Evolutionary conservation across 2,888 invertebrate genomes (phyloP).

Genomic region (Emmelina monodactyla): DNA sequence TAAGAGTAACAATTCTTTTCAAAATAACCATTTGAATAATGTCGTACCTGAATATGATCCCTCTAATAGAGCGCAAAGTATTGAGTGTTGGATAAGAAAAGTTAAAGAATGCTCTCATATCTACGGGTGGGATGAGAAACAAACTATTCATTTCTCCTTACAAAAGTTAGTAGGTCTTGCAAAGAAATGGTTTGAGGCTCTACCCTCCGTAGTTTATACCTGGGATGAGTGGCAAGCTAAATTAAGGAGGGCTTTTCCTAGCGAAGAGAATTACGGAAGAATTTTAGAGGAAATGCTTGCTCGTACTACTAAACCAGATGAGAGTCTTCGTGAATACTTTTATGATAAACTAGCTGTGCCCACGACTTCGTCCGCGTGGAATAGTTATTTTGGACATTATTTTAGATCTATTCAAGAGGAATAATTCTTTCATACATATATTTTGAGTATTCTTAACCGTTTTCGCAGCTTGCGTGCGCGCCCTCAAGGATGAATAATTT

Average conservation of each 20-base stretch:
- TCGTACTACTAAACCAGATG: conserved; percentile 8
- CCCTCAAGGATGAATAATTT: too few species aligned
- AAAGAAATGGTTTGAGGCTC: conserved; percentile 12
- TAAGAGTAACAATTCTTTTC: too few species aligned
- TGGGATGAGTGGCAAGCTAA: conserved; percentile 13
- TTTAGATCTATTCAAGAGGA: too few species aligned
- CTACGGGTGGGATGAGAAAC: conserved; percentile 12
- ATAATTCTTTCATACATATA: too few species aligned
- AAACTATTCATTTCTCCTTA: conserved; percentile 10
- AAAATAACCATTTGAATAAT: conserved; percentile 1
- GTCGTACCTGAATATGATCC: conserved; percentile 5
- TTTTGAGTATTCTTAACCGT: too few species aligned
- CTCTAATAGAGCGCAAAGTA: conserved; percentile 6
- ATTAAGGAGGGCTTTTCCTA: conserved; percentile 11
- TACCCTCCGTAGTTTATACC: conserved; percentile 9
- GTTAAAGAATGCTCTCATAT: conserved; percentile 9
- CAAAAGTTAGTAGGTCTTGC: conserved; percentile 13
- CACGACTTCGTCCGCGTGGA: too few species aligned
- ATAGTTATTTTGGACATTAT: too few species aligned
- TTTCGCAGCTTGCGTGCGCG: too few species aligned
- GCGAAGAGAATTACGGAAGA: conserved; percentile 11
- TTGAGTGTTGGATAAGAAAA: conserved; percentile 9
- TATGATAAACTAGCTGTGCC: conserved; percentile 14
- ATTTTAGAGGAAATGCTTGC: conserved; percentile 10
- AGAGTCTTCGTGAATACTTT: conserved; percentile 13